A percentile compares a stretch with the other conserved stretches of the same genome.
These are phyloP conservation scores for Panthera uncia DNA, from an alignment of 2,113 vertebrate species.

Conservation along the genomic window DNA sequence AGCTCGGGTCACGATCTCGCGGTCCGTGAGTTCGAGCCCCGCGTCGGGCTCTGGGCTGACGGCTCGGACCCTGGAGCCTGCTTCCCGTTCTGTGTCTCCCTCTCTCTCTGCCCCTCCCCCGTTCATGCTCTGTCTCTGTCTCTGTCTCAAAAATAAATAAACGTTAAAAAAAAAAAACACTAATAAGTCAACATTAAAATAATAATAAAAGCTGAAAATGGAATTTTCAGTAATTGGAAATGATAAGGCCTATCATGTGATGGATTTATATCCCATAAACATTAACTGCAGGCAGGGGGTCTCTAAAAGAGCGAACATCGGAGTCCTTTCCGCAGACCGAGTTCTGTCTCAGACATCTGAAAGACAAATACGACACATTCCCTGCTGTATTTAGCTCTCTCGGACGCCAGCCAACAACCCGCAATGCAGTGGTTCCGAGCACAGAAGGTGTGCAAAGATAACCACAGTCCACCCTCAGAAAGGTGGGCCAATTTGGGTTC, in stretches of 20 bases:
- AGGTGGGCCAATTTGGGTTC: not conserved
- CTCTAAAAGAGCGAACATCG: not conserved
- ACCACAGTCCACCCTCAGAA: not conserved
- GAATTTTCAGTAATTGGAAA: not conserved
- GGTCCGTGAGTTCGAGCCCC: too few species aligned
- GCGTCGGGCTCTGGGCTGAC: too few species aligned
- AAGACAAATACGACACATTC: not conserved
- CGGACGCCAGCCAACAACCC: too few species aligned
- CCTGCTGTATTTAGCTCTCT: not conserved
- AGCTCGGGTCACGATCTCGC: too few species aligned
- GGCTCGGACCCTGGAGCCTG: too few species aligned
- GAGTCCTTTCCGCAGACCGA: not conserved
- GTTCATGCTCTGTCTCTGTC: too few species aligned
- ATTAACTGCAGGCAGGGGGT: not conserved
- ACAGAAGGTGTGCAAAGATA: not conserved
- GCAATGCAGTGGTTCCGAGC: too few species aligned
- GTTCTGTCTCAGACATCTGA: not conserved
- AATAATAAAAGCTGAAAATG: not conserved
- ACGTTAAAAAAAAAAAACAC: too few species aligned
- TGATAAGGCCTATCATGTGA: not conserved
- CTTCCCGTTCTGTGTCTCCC: too few species aligned
- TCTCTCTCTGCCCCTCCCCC: too few species aligned
- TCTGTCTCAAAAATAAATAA: too few species aligned
- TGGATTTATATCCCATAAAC: not conserved
- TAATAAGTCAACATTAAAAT: too few species aligned